phyloP scores from a whole-genome alignment of 2,797 vertebrate species.

The Manis crassicaudata region DNA sequence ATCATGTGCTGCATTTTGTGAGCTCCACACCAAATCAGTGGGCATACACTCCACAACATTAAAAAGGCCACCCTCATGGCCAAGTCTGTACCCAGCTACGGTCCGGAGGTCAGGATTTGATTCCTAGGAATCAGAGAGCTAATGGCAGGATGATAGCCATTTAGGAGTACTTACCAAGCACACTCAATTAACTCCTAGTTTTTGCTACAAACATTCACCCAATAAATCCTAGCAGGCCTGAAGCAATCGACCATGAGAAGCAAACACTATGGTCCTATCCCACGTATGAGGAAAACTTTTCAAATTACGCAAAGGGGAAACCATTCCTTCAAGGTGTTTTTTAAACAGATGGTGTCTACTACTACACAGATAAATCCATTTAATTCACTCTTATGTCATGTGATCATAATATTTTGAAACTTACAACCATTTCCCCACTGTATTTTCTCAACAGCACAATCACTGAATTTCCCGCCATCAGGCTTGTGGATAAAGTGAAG shows the following conservation, averaged over 20 bases:
- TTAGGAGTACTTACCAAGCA: not conserved
- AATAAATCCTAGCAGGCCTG: not conserved
- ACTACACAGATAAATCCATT: not conserved
- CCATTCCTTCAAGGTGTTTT: not conserved
- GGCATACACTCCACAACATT: not conserved
- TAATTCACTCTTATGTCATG: fast-evolving
- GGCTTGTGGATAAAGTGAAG: not conserved
- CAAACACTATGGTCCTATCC: fast-evolving
- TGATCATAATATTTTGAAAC: not conserved
- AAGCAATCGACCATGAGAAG: not conserved
- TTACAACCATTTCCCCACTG: not conserved
- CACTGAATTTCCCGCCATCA: not conserved
- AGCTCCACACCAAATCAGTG: not conserved
- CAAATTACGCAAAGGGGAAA: not conserved
- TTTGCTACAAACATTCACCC: no score
- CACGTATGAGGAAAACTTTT: fast-evolving
- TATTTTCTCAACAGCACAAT: not conserved
- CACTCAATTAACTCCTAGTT: fast-evolving
- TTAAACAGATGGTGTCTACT: not conserved
- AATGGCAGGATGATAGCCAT: not conserved
- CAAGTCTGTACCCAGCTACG: fast-evolving
- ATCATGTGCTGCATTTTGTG: no score
- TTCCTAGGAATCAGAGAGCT: not conserved
- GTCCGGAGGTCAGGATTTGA: not conserved
- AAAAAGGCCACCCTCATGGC: fast-evolving